A percentile compares a stretch with the other conserved stretches of the same genome.
Evolutionary conservation across 1,140 invertebrate species (phyloP).

Genomic region (Listronotus bonariensis): DNA sequence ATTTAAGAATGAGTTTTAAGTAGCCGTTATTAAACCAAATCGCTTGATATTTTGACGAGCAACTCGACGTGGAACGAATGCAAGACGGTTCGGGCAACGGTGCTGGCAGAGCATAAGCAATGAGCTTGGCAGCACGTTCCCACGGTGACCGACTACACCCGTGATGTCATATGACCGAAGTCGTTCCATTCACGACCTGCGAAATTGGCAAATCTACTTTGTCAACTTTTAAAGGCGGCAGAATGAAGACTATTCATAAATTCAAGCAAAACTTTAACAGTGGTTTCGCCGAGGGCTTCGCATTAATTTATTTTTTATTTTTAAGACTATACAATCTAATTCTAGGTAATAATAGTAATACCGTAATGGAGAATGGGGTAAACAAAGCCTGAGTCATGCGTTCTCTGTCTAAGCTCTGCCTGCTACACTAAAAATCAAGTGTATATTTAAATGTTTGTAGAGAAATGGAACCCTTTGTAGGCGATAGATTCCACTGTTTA

Average conservation of each 20-base stretch:
- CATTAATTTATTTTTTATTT: no score
- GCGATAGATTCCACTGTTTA: no score
- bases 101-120: slow-evolving; percentile 25
- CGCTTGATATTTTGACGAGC: slow-evolving; percentile 35
- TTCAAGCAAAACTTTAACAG: no score
- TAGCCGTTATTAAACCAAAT: slow-evolving; percentile 32
- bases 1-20: slow-evolving; percentile 9
- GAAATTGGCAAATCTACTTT: slow-evolving; percentile 15
- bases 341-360: no score
- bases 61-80: slow-evolving; percentile 31
- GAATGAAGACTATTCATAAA: background rate
- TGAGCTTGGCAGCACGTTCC: slow-evolving; percentile 24
- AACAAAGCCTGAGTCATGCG: no score
- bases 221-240: background rate
- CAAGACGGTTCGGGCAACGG: slow-evolving; percentile 22
- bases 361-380: no score
- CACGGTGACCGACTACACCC: slow-evolving; percentile 29
- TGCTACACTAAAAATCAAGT: no score
- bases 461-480: no score
- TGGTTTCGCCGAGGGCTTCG: no score
- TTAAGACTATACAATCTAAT: no score
- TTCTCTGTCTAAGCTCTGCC: no score
- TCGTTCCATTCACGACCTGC: slow-evolving; percentile 23
- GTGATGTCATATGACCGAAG: slow-evolving; percentile 26
- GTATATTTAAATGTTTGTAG: no score